phyloP scores from a whole-genome alignment of 2,113 vertebrate species.

The Laticauda colubrina region DNA sequence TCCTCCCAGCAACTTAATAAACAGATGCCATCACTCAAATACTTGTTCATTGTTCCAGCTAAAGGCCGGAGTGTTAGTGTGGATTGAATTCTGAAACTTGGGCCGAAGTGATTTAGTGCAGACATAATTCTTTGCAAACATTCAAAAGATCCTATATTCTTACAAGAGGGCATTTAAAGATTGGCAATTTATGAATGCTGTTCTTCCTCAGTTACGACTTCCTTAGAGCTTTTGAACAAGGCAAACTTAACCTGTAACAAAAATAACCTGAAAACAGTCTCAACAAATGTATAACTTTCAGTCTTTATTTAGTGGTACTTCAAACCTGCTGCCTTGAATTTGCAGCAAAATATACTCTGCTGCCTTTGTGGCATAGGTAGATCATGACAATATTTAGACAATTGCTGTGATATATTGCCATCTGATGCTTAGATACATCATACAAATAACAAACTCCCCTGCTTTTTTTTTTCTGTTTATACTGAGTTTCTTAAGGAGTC shows the following conservation, averaged over 20 bases:
- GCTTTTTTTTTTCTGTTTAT: not conserved
- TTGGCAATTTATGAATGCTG: not conserved
- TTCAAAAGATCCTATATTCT: not conserved
- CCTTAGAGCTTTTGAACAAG: not conserved
- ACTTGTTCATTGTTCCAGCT: slow-evolving; percentile 20
- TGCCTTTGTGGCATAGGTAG: not conserved
- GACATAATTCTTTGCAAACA: not conserved
- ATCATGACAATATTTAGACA: not conserved
- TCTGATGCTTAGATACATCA: not conserved
- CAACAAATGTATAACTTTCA: not conserved
- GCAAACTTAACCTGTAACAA: not conserved
- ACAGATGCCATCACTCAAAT: slow-evolving; percentile 34
- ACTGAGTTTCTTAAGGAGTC: no score
- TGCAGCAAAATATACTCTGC: not conserved
- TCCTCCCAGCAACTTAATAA: not conserved
- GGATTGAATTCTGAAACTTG: slow-evolving; percentile 36
- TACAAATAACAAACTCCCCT: not conserved
- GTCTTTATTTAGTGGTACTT: not conserved
- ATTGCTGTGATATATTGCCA: not conserved
- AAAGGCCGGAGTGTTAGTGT: not conserved
- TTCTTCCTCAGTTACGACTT: not conserved
- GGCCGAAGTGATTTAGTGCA: not conserved
- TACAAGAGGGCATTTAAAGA: not conserved
- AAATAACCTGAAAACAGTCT: not conserved
- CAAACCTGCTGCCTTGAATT: not conserved